phyloP scores from a whole-genome alignment of 1,140 invertebrate species.

The Microplitis mediator region DNA sequence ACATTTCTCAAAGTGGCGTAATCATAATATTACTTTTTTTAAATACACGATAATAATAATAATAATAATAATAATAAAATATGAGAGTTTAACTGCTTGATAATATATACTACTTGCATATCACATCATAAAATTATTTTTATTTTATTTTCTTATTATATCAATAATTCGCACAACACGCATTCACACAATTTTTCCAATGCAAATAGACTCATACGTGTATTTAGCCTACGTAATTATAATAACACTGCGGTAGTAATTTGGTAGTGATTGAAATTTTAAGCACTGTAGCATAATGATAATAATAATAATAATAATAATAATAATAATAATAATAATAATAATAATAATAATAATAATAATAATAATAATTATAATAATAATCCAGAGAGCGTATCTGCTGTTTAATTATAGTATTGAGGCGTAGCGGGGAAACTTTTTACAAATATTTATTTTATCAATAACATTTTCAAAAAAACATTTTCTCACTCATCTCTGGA shows the following conservation, averaged over 20 bases:
- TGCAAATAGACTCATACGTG: slow-evolving; percentile 23
- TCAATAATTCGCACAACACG: slow-evolving; percentile 28
- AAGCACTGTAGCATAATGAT: slow-evolving; percentile 48
- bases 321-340: too few relatives aligned
- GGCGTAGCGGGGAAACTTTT: background rate
- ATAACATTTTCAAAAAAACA: background rate
- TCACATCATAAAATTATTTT: slow-evolving; percentile 57
- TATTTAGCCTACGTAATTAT: slow-evolving; percentile 55
- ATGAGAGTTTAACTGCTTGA: slow-evolving; percentile 55
- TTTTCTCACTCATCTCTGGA: slow-evolving; percentile 9
- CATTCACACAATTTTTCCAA: slow-evolving; percentile 28
- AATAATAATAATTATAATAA: slow-evolving; percentile 24
- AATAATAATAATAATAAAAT: slow-evolving; percentile 35
- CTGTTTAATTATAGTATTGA: background rate
- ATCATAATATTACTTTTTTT: slow-evolving; percentile 51
- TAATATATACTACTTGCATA: slow-evolving; percentile 24
- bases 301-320: too few relatives aligned
- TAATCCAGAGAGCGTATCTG: slow-evolving; percentile 31
- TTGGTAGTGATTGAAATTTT: slow-evolving; percentile 52
- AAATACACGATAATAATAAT: slow-evolving; percentile 59
- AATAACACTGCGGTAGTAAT: slow-evolving; percentile 54
- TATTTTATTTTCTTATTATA: background rate
- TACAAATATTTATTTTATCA: background rate
- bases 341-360: too few relatives aligned
- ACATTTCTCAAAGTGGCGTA: slow-evolving; percentile 53